Evolutionary conservation across 1,140 invertebrate genomes (phyloP).

Genomic region (Dreissena polymorpha): DNA sequence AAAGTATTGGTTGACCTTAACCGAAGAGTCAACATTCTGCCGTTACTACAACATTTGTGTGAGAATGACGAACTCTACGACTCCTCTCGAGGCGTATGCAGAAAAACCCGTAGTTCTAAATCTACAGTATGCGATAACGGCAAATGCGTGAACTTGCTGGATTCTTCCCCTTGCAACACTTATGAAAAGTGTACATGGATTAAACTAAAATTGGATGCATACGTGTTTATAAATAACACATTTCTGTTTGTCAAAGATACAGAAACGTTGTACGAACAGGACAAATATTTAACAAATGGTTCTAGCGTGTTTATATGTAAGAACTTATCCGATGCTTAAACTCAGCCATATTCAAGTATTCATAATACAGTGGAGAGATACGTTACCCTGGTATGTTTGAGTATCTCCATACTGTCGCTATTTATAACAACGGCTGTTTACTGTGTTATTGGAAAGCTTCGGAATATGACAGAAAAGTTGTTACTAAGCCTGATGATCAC

Average conservation of each 20-base stretch:
- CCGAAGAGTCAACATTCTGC: no score
- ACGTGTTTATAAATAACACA: slow-evolving; percentile 35
- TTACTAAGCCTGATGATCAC: no score
- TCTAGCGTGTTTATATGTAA: slow-evolving; percentile 23
- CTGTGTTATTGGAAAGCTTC: no score
- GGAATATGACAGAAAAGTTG: no score
- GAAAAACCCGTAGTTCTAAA: slow-evolving; percentile 43
- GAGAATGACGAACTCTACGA: no score
- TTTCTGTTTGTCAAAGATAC: slow-evolving; percentile 20
- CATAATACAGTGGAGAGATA: no score
- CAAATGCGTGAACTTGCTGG: slow-evolving; percentile 28
- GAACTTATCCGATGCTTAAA: slow-evolving; percentile 26
- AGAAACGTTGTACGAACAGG: background rate
- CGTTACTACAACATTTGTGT: no score
- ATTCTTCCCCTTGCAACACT: slow-evolving; percentile 36
- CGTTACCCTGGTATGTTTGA: no score
- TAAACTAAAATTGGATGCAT: slow-evolving; percentile 26
- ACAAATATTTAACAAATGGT: slow-evolving; percentile 11
- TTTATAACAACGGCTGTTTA: no score
- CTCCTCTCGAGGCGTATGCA: no score
- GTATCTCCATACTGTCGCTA: no score
- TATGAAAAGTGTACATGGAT: slow-evolving; percentile 12
- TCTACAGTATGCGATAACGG: background rate
- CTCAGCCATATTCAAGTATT: slow-evolving; percentile 16
- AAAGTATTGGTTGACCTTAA: no score